phyloP scores from a whole-genome alignment of 2,113 vertebrate genomes.

The Alligator mississippiensis region DNA sequence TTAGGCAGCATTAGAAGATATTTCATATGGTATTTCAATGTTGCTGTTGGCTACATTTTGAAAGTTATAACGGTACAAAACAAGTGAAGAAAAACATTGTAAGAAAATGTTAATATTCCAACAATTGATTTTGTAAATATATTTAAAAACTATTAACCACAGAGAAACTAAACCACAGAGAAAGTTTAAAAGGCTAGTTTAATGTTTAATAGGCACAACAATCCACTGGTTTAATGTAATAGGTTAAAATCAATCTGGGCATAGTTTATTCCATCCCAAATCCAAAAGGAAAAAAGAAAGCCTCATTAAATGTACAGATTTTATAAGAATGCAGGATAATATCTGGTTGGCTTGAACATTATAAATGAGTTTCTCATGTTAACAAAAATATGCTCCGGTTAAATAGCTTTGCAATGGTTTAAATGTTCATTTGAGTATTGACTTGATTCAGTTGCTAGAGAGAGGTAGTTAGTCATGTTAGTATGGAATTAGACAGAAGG shows the following conservation, averaged over 20 bases:
- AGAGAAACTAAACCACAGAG: not conserved
- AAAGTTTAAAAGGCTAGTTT: not conserved
- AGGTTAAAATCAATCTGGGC: not conserved
- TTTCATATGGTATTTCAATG: not conserved
- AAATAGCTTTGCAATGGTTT: not conserved
- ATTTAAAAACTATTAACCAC: not conserved
- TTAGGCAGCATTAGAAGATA: not conserved
- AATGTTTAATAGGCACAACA: not conserved
- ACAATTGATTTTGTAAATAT: not conserved
- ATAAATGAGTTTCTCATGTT: not conserved
- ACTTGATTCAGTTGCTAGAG: not conserved
- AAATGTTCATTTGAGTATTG: not conserved
- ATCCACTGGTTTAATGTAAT: fast-evolving
- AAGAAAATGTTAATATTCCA: not conserved
- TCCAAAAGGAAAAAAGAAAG: not conserved
- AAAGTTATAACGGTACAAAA: not conserved
- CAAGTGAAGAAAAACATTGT: not conserved
- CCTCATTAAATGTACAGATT: not conserved
- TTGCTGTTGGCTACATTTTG: not conserved
- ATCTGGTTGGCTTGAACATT: not conserved
- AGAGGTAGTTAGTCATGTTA: no score
- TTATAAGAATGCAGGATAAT: not conserved
- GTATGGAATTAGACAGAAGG: no score
- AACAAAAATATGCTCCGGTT: not conserved
- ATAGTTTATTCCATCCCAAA: not conserved